These are phyloP conservation scores for Trachelus stipa DNA, from an alignment of 2,888 invertebrate genomes.

Conservation along the genomic window DNA sequence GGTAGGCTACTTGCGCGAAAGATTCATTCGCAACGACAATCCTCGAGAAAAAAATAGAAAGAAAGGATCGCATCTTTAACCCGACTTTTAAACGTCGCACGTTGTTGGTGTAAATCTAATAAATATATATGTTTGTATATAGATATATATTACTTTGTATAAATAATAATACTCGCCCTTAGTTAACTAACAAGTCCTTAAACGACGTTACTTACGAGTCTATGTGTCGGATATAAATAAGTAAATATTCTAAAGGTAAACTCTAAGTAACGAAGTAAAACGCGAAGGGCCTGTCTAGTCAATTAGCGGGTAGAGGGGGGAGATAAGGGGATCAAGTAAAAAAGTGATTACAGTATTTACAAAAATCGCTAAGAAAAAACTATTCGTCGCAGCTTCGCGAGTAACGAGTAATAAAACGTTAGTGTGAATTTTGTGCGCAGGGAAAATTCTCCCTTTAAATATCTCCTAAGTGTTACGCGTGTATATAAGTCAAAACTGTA, in stretches of 20 bases:
- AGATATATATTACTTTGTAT: conserved; percentile 26
- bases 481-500: not conserved
- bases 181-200: not conserved
- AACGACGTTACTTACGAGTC: not conserved
- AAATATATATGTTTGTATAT: conserved; percentile 7
- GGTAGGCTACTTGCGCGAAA: not conserved
- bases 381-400: not conserved
- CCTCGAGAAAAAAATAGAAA: not conserved
- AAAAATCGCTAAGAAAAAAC: not conserved
- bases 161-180: conserved; percentile 19
- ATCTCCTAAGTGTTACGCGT: not conserved
- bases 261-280: not conserved
- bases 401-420: not conserved
- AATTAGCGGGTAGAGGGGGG: not conserved
- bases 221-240: not conserved
- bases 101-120: conserved; percentile 5
- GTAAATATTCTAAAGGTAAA: not conserved
- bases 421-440: not conserved
- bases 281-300: not conserved
- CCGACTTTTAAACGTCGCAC: not conserved
- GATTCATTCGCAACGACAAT: not conserved
- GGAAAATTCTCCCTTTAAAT: not conserved
- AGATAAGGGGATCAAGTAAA: not conserved
- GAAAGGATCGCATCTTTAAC: not conserved
- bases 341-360: not conserved